Evolutionary conservation across 2,888 invertebrate species (phyloP), one percentile per base, ranked within the genome.

Genomic region (Lepidonotus clava): DNA sequence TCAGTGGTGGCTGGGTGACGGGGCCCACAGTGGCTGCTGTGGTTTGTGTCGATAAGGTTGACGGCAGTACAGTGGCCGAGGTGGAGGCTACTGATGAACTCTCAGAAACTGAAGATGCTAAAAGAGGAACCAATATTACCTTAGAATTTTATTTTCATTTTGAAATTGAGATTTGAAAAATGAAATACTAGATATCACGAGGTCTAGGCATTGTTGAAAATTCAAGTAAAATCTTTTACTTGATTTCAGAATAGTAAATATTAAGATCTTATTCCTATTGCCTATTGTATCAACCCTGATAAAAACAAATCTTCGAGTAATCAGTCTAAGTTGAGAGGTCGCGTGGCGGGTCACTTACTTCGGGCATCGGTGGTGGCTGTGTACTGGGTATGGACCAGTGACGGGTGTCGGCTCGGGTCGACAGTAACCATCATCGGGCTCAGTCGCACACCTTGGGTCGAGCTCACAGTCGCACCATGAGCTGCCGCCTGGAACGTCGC

Each of bases 371-470:
- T 34, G 32, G 83, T 34, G 21, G 83, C 41, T 8, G 83, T 53
- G 53, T 56, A 83, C 38, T 83, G 83, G 0, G 83, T 56, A 36
- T 83, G 83, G 24, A 83, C 83, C 8, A 51, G 41, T 24, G 84
- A 66, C 0, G 71, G 46, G 32, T 85, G 87, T 0, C 84, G 87
- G 6, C 61, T 84, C 28, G 90, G 83, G 51, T 91, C 91, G 28
- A 90, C 90, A 51, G 90, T 89, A 61, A 92, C 90, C 91, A 92
- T 90, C 87, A 91, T 89, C 0, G 89, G 40, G 76, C 46, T 89
- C 66, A 88, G 88, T n/a, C 88, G 83, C 34, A 90, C 88, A 21
- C 86, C 86, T 18, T 88, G 84, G 11, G 90, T 84, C 6, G 51
- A 89, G 85, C 28, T 88, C 83, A 86, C 71, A 51, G 38, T 77